Evolutionary conservation across 1,140 invertebrate species (phyloP).

Genomic region (Drosophila lacertosa): DNA sequence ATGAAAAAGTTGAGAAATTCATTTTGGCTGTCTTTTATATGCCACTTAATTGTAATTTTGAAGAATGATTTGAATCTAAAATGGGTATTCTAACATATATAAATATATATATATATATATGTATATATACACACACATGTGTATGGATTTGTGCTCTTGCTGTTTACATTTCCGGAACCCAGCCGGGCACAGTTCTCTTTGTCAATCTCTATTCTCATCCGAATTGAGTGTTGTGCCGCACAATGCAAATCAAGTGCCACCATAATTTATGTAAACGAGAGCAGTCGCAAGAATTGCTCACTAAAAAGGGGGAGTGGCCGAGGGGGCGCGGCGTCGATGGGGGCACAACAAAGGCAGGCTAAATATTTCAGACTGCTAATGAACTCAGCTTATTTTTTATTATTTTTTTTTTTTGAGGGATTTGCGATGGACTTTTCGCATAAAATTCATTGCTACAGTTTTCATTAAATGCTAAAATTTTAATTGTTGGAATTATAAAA

Average conservation of each 20-base stretch:
- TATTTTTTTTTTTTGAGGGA: too few species aligned
- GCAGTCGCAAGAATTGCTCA: constrained; percentile 29
- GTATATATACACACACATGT: constrained; percentile 3
- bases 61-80: too few species aligned
- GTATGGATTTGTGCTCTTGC: constrained; percentile 28
- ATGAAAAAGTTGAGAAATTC: too few species aligned
- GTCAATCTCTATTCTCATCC: constrained; percentile 11
- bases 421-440: constrained; percentile 29
- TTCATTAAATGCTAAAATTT: not conserved
- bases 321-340: too few species aligned
- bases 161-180: constrained; percentile 57
- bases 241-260: constrained; percentile 34
- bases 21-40: not conserved
- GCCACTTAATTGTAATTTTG: too few species aligned
- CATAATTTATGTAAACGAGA: constrained; percentile 53
- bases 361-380: constrained; percentile 39
- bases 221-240: constrained; percentile 7
- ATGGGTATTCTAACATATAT: too few species aligned
- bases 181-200: constrained; percentile 16
- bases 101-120: too few species aligned
- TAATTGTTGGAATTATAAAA: not conserved
- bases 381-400: constrained; percentile 51
- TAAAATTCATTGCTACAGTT: not conserved
- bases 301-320: not conserved
- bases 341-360: constrained; percentile 9